phyloP scores from a whole-genome alignment of 2,888 invertebrate genomes.

The Podabrus alpinus region DNA sequence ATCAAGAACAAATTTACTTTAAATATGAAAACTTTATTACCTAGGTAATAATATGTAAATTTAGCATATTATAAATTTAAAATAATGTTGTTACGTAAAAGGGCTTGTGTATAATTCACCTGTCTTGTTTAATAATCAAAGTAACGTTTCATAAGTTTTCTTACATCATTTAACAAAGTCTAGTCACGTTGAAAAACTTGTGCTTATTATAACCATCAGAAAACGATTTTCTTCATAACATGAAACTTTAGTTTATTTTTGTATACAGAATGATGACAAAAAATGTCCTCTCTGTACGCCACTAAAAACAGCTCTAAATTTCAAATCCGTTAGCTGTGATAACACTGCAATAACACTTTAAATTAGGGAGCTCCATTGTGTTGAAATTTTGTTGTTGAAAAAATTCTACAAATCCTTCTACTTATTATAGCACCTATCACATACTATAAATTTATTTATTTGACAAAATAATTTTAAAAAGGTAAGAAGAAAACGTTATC shows the following conservation, averaged over 20 bases:
- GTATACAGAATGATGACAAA: neutral
- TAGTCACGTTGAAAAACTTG: neutral
- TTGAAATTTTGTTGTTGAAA: neutral
- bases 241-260: neutral
- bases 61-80: neutral
- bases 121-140: neutral
- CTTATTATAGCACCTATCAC: neutral
- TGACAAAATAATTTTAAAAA: neutral
- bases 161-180: neutral
- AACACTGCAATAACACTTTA: neutral
- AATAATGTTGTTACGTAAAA: neutral
- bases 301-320: neutral
- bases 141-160: neutral
- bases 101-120: neutral
- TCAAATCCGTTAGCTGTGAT: neutral
- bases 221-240: neutral
- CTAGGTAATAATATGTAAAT: neutral
- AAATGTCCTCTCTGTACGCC: neutral
- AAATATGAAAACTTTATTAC: neutral
- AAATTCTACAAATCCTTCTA: neutral
- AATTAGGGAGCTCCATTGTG: neutral
- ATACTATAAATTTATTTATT: neutral
- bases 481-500: neutral
- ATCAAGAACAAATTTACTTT: neutral
- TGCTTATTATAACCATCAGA: neutral